Evolutionary conservation across 2,888 invertebrate species (phyloP).

Genomic region (Tortrix viridana): DNA sequence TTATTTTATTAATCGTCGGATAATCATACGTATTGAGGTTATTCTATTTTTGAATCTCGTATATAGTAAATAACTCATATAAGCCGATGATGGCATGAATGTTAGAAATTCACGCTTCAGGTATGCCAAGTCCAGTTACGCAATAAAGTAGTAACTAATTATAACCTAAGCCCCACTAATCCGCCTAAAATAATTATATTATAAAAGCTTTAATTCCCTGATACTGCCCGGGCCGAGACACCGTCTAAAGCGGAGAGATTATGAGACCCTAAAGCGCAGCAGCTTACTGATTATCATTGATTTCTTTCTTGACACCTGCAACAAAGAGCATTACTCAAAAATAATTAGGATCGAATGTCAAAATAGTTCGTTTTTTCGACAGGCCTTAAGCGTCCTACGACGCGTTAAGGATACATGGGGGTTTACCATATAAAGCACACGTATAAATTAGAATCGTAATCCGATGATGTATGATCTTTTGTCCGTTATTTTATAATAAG

Average conservation of each 20-base stretch:
- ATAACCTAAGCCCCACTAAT: conserved; percentile 48
- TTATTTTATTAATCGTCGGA: too few relatives aligned
- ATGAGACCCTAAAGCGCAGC: conserved; percentile 52
- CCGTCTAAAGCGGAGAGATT: conserved; percentile 60
- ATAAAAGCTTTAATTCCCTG: conserved; percentile 48
- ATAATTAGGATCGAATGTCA: conserved; percentile 79
- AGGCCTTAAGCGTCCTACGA: conserved; percentile 60
- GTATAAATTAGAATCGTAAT: conserved; percentile 77
- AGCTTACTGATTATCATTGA: conserved; percentile 56
- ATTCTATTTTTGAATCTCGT: too few relatives aligned
- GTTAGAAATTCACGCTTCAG: too few relatives aligned
- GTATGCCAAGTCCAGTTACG: conserved; percentile 1
- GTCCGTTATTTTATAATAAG: conserved; percentile 60
- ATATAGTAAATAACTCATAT: too few relatives aligned
- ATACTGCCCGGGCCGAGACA: conserved; percentile 43
- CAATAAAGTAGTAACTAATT: conserved; percentile 34
- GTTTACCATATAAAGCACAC: conserved; percentile 66
- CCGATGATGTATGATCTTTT: conserved; percentile 74
- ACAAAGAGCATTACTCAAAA: conserved; percentile 73
- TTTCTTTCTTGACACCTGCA: conserved; percentile 52
- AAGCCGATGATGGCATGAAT: too few relatives aligned
- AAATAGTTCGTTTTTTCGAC: conserved; percentile 69
- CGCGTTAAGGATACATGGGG: conserved; percentile 71
- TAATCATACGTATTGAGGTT: too few relatives aligned
- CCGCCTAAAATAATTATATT: conserved; percentile 52